These are phyloP conservation scores for Ginglymostoma cirratum DNA, from an alignment of 2,113 vertebrate species.

Conservation along the genomic window DNA sequence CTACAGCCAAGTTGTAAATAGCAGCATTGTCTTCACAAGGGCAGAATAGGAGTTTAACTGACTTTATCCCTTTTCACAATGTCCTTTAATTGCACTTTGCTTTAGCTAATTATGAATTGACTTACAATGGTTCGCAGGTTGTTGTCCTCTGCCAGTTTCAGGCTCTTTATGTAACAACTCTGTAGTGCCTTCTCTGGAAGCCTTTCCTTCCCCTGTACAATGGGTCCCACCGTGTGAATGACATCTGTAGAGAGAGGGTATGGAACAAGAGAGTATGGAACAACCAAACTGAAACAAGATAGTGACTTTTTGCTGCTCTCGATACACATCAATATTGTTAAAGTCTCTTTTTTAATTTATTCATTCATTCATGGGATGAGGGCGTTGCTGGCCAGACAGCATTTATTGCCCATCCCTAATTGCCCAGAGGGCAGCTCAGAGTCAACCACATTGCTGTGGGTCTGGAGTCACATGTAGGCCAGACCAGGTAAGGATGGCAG, in stretches of 20 bases:
- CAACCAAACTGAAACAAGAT: neutral
- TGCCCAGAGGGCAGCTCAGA: too few relatives aligned
- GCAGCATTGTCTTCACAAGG: neutral
- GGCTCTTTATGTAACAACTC: slow-evolving; percentile 72
- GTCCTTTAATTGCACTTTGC: neutral
- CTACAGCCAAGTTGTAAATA: neutral
- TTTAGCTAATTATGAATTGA: neutral
- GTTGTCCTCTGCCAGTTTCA: slow-evolving; percentile 54
- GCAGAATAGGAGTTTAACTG: neutral
- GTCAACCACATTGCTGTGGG: too few relatives aligned
- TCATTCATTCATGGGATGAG: too few relatives aligned
- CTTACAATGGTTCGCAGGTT: slow-evolving; percentile 67
- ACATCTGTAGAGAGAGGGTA: slow-evolving; percentile 58
- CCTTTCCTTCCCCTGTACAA: slow-evolving; percentile 54
- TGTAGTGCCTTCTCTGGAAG: slow-evolving; percentile 56
- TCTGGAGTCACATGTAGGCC: too few relatives aligned
- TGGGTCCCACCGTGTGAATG: slow-evolving; percentile 80
- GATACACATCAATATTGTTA: neutral
- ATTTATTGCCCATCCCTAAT: too few relatives aligned
- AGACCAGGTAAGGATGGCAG: too few relatives aligned
- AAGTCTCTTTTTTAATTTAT: neutral
- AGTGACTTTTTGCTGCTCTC: neutral
- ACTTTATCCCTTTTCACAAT: too few relatives aligned
- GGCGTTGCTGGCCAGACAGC: too few relatives aligned
- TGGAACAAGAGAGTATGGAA: neutral